phyloP scores from a whole-genome alignment of 2,113 vertebrate species.

The Ptychochromis oligacanthus region DNA sequence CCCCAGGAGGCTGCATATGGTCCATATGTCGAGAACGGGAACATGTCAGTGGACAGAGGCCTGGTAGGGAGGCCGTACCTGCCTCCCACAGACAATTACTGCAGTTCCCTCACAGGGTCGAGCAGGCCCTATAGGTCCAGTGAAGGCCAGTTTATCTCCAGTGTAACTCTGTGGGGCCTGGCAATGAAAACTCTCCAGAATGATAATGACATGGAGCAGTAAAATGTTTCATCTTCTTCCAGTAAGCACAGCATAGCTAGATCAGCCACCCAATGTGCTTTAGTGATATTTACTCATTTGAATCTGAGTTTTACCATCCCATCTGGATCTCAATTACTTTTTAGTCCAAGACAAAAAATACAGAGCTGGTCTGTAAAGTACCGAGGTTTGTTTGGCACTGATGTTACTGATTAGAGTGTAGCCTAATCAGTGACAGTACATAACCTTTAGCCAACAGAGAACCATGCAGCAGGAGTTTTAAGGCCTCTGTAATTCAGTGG shows the following conservation, averaged over 20 bases:
- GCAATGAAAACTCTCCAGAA: constrained; percentile 95
- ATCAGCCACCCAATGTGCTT: neutral
- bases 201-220: constrained; percentile 89
- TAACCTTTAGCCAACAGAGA: neutral
- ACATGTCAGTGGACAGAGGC: constrained; percentile 52
- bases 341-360: no score
- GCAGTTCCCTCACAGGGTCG: constrained; percentile 68
- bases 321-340: neutral
- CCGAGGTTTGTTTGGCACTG: neutral
- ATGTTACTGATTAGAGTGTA: neutral
- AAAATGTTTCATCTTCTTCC: constrained; percentile 22
- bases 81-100: constrained; percentile 77
- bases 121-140: constrained; percentile 73
- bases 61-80: constrained; percentile 48
- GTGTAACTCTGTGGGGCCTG: constrained; percentile 91
- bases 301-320: neutral
- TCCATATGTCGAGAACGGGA: constrained; percentile 60
- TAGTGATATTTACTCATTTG: neutral
- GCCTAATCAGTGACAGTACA: no score
- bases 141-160: constrained; percentile 89
- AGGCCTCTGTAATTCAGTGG: neutral
- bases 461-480: neutral
- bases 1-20: constrained; percentile 66
- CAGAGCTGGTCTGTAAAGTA: no score
- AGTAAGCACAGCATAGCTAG: neutral